Percentiles rank a stretch among this genome's conserved stretches.
Evolutionary conservation across 2,113 vertebrate species (phyloP).

Genomic region (Paedocypris sp.): DNA sequence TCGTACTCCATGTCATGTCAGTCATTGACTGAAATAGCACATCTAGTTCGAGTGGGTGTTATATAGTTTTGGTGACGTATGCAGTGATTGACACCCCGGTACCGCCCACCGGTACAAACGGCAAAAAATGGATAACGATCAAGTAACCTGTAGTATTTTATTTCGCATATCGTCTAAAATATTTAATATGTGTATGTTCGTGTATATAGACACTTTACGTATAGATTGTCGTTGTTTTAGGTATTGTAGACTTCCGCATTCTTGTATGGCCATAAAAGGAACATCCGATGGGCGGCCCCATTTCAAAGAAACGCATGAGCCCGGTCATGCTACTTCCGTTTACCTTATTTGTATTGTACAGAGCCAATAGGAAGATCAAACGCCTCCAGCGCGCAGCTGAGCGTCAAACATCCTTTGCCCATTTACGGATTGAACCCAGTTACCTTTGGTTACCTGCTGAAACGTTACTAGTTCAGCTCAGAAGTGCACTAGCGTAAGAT

Average conservation of each 20-base stretch:
- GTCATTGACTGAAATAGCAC: background rate
- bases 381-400: constrained; percentile 1
- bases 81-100: constrained; percentile 9
- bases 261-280: constrained; percentile 37
- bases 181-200: too few relatives aligned
- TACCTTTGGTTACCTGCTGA: background rate
- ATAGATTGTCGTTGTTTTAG: background rate
- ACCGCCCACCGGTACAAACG: too few relatives aligned
- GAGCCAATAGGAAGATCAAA: constrained; percentile 20
- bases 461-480: background rate
- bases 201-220: background rate
- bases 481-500: background rate
- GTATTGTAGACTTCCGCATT: background rate
- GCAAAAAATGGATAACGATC: background rate
- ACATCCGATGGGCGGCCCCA: constrained; percentile 26
- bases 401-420: constrained; percentile 29
- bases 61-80: constrained; percentile 35
- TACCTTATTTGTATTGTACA: constrained; percentile 36
- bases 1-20: too few relatives aligned
- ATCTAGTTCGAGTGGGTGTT: background rate
- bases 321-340: constrained; percentile 27
- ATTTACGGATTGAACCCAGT: constrained; percentile 24
- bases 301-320: constrained; percentile 36
- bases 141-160: background rate
- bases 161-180: background rate